Base-by-base conservation (phyloP, 2,113 vertebrate genomes). In the Nothobranchius kuhntae region DNA sequence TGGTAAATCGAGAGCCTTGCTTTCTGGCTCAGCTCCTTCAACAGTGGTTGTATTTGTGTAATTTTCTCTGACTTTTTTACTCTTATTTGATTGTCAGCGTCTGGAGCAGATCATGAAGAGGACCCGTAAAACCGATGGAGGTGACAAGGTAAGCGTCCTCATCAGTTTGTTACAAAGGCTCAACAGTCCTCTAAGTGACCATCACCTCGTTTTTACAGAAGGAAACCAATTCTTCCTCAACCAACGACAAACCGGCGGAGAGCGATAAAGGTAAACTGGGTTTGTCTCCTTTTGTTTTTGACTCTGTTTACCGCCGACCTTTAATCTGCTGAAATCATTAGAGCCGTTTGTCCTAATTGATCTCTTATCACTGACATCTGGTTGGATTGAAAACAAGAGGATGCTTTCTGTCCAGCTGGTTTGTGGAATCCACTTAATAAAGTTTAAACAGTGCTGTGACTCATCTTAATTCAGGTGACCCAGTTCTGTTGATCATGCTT, bases 71-170 rank as follows among this genome's bases (percentile, higher is more conserved):
- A 13, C 24, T 55, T 57, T 11, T 62, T 56, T 36, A 0, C 12
- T 48, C 47, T 21, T 60, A 6, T 13, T 35, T 55, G 54, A 53
- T 59, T n/a, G 48, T 7, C 90, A 99, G 97, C 95, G 97, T 53
- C 93, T 98, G 83, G 97, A 98, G 17, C 95, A 98, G 89, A 98
- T 99, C 75, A 99, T 99, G 97, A 98, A 98, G 92, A 94, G 97
- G 84, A 99, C 97, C 0, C 95, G 97, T 66, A 99, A 95, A 77
- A 94, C 96, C 0, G 96, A 98, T 0, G 71, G 76, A 8, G 86
- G 82, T 0, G 96, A 97, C 65, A 97, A 96, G 94, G 96, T 97
- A 83, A 53, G 45, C 24, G n/a, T 26, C 0, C 0, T 36, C 11
- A 59, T 48, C 3, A 14, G 0, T 51, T 40, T 68, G 56, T 21